Evolutionary conservation across 2,113 vertebrate genomes (phyloP).

Genomic region (Pimephales promelas): DNA sequence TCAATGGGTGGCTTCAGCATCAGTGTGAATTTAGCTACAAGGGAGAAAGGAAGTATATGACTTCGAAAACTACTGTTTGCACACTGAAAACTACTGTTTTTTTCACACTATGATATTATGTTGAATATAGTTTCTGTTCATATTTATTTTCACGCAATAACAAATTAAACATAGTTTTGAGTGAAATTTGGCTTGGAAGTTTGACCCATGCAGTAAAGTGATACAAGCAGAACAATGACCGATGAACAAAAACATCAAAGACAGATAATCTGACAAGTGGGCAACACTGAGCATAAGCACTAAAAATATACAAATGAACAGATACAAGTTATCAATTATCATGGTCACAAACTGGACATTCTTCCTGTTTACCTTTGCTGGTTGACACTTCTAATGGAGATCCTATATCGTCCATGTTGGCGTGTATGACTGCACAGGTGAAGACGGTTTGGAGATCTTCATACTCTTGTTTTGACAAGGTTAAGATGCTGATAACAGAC

Average conservation of each 20-base stretch:
- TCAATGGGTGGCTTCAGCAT: slow-evolving; percentile 14
- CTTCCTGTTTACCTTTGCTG: slow-evolving; percentile 1
- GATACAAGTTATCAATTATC: neutral
- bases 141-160: too few relatives aligned
- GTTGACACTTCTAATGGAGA: fast-evolving
- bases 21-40: slow-evolving; percentile 4
- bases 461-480: neutral
- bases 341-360: neutral
- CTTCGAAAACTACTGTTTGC: neutral
- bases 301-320: neutral
- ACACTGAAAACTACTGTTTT: too few relatives aligned
- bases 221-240: too few relatives aligned
- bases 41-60: neutral
- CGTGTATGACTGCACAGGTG: neutral
- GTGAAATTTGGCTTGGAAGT: too few relatives aligned
- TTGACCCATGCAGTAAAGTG: too few relatives aligned
- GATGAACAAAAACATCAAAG: neutral
- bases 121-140: too few relatives aligned
- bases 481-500: slow-evolving; percentile 34
- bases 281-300: neutral
- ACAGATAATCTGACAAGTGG: neutral
- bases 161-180: too few relatives aligned
- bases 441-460: fast-evolving
- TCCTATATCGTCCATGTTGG: fast-evolving
- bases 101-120: too few relatives aligned